Conservation (phyloP, 2,888 invertebrate species). For the Spisula solida region DNA sequence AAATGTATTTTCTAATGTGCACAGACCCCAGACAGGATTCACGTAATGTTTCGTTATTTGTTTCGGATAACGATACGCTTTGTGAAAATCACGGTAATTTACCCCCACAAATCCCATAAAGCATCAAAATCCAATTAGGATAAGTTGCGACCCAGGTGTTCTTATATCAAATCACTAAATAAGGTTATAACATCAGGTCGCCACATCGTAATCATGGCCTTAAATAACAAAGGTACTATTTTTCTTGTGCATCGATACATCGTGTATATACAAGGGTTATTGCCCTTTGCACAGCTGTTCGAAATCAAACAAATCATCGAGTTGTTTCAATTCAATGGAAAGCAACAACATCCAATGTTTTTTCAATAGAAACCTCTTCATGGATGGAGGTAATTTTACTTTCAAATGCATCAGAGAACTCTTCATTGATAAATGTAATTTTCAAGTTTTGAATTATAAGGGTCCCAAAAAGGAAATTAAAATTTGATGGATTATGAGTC, state of each 20-base stretch:
- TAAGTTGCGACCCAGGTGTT: conserved; percentile 18
- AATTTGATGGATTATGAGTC: background rate
- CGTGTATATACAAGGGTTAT: background rate
- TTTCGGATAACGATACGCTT: background rate
- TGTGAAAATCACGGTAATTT: background rate
- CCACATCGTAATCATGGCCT: background rate
- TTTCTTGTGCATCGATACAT: conserved; percentile 40
- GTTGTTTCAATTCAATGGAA: background rate
- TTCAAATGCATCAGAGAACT: background rate
- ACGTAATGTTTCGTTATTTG: background rate
- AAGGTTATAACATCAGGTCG: conserved; percentile 29
- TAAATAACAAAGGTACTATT: conserved; percentile 31
- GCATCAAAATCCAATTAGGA: background rate
- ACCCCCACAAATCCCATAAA: background rate
- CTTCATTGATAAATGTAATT: too few species aligned
- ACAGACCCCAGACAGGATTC: background rate
- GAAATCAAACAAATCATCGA: background rate
- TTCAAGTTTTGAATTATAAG: too few species aligned
- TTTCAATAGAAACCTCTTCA: background rate
- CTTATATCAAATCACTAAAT: conserved; percentile 38
- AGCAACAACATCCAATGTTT: background rate
- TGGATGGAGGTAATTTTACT: background rate
- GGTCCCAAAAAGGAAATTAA: background rate
- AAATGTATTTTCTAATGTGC: background rate
- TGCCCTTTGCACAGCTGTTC: conserved; percentile 19